A percentile compares a stretch with the other conserved stretches of the same genome.
Evolutionary conservation across 2,113 vertebrate species (phyloP).

Genomic region (Colinus virginianus): DNA sequence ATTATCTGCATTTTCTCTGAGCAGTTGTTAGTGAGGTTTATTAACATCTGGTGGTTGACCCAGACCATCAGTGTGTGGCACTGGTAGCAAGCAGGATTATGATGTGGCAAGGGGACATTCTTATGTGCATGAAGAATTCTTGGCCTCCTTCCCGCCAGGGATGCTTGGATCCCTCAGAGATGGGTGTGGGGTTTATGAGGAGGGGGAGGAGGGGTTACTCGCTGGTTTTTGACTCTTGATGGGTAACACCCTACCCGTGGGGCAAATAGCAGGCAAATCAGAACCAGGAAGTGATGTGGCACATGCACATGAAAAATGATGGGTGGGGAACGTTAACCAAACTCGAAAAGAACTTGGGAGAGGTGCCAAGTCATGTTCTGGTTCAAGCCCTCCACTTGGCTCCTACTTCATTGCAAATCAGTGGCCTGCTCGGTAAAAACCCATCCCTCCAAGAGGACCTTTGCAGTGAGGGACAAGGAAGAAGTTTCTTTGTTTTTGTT

Average conservation of each 20-base stretch:
- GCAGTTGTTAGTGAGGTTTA: constrained; percentile 48
- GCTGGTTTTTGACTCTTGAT: constrained; percentile 45
- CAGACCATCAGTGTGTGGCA: constrained; percentile 65
- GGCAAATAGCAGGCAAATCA: constrained; percentile 72
- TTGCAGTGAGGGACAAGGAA: not conserved
- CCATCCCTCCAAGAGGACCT: not conserved
- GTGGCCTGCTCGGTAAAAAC: not conserved
- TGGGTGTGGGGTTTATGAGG: constrained; percentile 71
- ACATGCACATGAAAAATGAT: constrained; percentile 64
- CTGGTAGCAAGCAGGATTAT: constrained; percentile 66
- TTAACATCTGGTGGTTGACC: constrained; percentile 72
- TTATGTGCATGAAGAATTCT: constrained; percentile 71
- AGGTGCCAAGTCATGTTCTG: constrained; percentile 39
- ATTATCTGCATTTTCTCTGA: constrained; percentile 48
- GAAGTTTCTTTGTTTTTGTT: not conserved
- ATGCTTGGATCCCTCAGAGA: constrained; percentile 74
- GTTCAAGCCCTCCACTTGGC: constrained; percentile 54
- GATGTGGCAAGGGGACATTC: constrained; percentile 73
- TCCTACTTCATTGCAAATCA: not conserved
- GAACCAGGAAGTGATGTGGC: constrained; percentile 71
- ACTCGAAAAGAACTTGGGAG: constrained; percentile 61
- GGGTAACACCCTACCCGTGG: constrained; percentile 72
- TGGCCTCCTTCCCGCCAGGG: constrained; percentile 65
- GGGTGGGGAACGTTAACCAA: constrained; percentile 68
- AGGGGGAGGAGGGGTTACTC: constrained; percentile 69